phyloP scores from a whole-genome alignment of 2,113 vertebrate genomes.

The Sminthopsis crassicaudata region DNA sequence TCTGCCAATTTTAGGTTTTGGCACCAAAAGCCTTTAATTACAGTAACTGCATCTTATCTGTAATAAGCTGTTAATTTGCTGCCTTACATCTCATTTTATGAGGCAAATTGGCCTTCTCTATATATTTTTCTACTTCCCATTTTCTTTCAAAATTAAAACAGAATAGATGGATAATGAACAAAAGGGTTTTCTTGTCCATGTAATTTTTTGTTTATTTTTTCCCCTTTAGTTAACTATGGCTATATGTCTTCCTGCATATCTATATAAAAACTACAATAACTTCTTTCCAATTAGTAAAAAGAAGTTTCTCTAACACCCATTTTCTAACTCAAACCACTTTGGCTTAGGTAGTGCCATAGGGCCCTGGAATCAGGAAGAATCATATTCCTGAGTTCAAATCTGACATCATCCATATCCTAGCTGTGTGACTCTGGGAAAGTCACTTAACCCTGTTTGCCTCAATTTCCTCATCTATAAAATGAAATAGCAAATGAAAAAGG shows the following conservation, averaged over 20 bases:
- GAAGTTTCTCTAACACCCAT: neutral
- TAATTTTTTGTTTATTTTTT: neutral
- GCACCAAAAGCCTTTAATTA: neutral
- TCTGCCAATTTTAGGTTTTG: neutral
- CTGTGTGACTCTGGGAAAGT: too few species aligned
- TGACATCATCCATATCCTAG: too few species aligned
- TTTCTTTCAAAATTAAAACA: neutral
- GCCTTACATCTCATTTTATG: neutral
- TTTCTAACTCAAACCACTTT: neutral
- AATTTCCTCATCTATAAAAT: too few species aligned
- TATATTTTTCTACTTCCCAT: neutral
- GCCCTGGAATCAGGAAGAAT: too few species aligned
- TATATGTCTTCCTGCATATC: neutral
- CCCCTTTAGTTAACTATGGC: neutral
- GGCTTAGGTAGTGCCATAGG: neutral
- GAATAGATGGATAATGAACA: neutral
- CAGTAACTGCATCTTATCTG: neutral
- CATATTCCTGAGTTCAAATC: too few species aligned
- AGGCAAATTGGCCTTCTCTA: neutral
- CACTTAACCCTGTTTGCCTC: too few species aligned
- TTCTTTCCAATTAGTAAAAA: constrained; percentile 11
- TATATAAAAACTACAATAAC: neutral
- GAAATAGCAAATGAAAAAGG: too few species aligned
- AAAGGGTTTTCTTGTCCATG: neutral
- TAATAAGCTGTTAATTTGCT: neutral